phyloP scores from a whole-genome alignment of 2,888 invertebrate genomes.

The Eupithecia dodoneata region DNA sequence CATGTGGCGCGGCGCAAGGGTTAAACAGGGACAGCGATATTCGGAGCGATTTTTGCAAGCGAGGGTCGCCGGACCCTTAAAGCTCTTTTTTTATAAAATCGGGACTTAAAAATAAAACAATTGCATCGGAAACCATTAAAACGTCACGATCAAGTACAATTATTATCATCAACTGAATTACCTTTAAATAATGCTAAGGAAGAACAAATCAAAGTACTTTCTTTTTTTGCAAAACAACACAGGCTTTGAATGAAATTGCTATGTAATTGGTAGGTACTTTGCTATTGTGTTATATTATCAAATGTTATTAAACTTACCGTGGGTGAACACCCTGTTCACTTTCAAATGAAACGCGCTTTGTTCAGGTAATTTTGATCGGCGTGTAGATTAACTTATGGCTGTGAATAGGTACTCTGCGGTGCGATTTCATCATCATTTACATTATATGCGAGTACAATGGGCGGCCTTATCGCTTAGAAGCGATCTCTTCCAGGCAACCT shows the following conservation, averaged over 20 bases:
- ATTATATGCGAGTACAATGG: background rate
- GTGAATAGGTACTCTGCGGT: background rate
- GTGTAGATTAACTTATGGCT: background rate
- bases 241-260: background rate
- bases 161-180: background rate
- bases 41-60: too few species aligned
- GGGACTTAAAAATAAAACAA: background rate
- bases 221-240: background rate
- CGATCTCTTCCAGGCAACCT: too few species aligned
- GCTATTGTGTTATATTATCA: background rate
- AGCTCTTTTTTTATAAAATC: too few species aligned
- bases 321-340: constrained; percentile 5
- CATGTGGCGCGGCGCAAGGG: too few species aligned
- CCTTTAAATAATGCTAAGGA: background rate
- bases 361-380: constrained; percentile 1
- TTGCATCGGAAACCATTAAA: background rate
- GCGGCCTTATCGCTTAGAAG: too few species aligned
- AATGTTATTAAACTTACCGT: background rate
- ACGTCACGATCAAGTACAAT: background rate
- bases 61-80: too few species aligned
- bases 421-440: background rate
- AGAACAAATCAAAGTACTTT: constrained; percentile 2
- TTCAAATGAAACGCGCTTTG: background rate
- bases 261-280: background rate
- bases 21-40: too few species aligned